Evolutionary conservation across 2,888 invertebrate species (phyloP).

Genomic region (Metellina segmentata): DNA sequence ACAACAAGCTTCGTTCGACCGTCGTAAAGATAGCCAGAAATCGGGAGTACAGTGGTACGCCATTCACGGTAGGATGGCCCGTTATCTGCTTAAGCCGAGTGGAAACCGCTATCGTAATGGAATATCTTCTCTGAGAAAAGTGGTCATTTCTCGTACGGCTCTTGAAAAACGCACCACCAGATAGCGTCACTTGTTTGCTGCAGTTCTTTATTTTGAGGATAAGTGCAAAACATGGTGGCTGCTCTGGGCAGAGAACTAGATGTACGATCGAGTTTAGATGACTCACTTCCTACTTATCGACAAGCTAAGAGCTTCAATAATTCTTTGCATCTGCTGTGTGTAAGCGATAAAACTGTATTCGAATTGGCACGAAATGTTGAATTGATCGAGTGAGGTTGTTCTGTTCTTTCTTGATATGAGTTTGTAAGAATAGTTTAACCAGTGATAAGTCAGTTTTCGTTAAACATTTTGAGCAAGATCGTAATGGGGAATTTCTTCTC

Average conservation of each 20-base stretch:
- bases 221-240: not conserved
- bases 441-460: too few relatives aligned
- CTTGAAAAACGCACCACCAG: not conserved
- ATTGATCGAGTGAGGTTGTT: too few relatives aligned
- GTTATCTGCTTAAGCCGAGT: not conserved
- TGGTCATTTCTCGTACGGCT: not conserved
- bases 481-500: conserved; percentile 9
- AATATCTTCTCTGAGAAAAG: conserved; percentile 4
- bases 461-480: too few relatives aligned
- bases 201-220: not conserved
- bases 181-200: not conserved
- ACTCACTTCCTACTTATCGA: not conserved
- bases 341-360: not conserved
- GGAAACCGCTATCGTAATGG: conserved; percentile 18
- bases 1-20: not conserved
- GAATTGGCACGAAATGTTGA: too few relatives aligned
- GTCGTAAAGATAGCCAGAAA: conserved; percentile 25
- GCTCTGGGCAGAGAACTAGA: not conserved
- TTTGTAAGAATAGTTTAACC: too few relatives aligned
- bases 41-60: not conserved
- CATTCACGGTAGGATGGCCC: not conserved
- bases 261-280: not conserved
- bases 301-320: not conserved
- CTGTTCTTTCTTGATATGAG: too few relatives aligned
- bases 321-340: not conserved